Evolutionary conservation across 2,888 invertebrate species (phyloP), one percentile per base, ranked within the genome.

Genomic region (Muscina levida): DNA sequence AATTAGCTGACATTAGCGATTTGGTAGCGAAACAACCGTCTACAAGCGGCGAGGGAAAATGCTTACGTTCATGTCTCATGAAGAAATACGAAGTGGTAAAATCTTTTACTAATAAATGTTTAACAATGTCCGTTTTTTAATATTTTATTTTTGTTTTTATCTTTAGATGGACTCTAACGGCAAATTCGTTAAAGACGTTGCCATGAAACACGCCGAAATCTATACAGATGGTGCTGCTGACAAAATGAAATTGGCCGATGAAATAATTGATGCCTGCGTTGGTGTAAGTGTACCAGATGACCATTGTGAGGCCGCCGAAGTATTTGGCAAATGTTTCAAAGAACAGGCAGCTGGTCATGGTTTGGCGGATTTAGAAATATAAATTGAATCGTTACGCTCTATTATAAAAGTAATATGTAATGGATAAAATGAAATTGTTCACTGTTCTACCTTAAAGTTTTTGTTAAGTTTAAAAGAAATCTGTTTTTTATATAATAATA

Each of bases 261-360:
- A 87, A 72, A 85, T 89, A 3, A 82, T 84, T 0, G 85, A 86
- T 22, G 67, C 46, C 3, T 88, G 88, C 66, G 78, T 71, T 1
- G 80, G 53, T 0, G 80, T 85, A 22, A n/a, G 51, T 1, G 86
- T 88, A n/a, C 77, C 85, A 0, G 83, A 77, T 19, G 86, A 88
- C 73, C 85, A 85, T 19, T 88, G 88, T 66, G 88, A 88, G 51
- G 88, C 89, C 1, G 88, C 89, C 19, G 88, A 85, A 42, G 62
- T 71, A 1, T 88, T 87, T 57, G 74, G 85, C 13, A 57, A 66
- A 26, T 89, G 88, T 68, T 85, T 89, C 37, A 82, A 78, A 31
- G 26, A 77, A 1, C 84, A 87, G 72, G 85, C 84, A 5, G 4
- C n/a, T 0, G 84, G 85, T 5, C 86, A 68, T 70, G 87, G 87